phyloP scores from a whole-genome alignment of 1,140 invertebrate genomes.

The Cyclargus thomasi region DNA sequence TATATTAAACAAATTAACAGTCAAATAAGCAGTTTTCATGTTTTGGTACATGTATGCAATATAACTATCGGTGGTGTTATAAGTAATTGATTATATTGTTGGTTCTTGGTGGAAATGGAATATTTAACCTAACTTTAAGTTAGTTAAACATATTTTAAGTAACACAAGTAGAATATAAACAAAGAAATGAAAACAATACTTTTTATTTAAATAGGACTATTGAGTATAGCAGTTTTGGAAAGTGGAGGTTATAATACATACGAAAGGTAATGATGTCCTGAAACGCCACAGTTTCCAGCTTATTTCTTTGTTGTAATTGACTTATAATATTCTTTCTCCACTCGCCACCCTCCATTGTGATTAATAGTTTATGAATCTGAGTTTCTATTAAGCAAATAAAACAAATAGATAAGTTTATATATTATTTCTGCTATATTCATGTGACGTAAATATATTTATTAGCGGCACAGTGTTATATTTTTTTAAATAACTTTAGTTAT shows the following conservation, averaged over 20 bases:
- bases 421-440: background rate
- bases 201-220: too few relatives aligned
- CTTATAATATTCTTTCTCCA: conserved; percentile 69
- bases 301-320: conserved; percentile 65
- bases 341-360: conserved; percentile 64
- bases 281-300: conserved; percentile 65
- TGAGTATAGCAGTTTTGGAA: background rate
- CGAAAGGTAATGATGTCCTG: conserved; percentile 70
- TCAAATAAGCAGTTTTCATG: too few relatives aligned
- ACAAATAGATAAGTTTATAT: conserved; percentile 56
- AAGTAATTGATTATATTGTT: too few relatives aligned
- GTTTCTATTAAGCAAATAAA: conserved; percentile 40
- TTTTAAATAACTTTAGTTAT: background rate
- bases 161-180: too few relatives aligned
- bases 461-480: background rate
- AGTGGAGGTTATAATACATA: conserved; percentile 57
- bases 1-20: conserved; percentile 23
- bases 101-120: background rate
- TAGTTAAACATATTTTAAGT: too few relatives aligned
- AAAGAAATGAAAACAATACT: background rate
- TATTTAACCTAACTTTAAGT: too few relatives aligned
- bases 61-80: too few relatives aligned
- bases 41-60: too few relatives aligned
- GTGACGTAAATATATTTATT: background rate
- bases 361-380: conserved; percentile 31